Percentiles rank a stretch among this genome's conserved stretches.
phyloP scores from a whole-genome alignment of 2,113 vertebrate species.

The Eubucco bourcierii region DNA sequence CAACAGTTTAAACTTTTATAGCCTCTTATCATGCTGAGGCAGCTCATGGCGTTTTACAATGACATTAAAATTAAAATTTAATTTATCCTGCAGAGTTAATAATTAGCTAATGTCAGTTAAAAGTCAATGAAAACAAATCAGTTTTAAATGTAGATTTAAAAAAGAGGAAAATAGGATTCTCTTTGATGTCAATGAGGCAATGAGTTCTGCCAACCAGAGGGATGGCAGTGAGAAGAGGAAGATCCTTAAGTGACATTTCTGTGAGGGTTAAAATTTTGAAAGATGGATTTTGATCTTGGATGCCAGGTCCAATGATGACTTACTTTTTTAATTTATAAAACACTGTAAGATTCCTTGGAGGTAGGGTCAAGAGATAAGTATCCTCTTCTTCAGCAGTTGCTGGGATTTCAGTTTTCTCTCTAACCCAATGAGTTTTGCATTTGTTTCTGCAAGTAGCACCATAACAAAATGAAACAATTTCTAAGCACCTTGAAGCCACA shows the following conservation, averaged over 20 bases:
- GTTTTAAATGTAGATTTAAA: conserved; percentile 35
- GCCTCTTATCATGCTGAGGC: conserved; percentile 58
- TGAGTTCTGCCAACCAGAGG: background rate
- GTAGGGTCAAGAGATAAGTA: background rate
- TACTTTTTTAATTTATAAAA: background rate
- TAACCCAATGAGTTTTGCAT: background rate
- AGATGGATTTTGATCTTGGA: background rate
- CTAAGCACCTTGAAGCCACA: background rate
- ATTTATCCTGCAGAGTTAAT: conserved; percentile 69
- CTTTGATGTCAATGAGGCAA: background rate
- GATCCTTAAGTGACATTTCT: background rate
- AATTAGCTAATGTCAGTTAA: conserved; percentile 74
- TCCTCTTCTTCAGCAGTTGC: background rate
- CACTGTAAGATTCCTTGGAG: background rate
- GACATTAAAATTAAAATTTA: conserved; percentile 77
- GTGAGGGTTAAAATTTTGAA: background rate
- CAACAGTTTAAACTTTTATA: conserved; percentile 70
- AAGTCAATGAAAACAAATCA: conserved; percentile 68
- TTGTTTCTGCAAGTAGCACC: background rate
- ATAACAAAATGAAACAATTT: background rate
- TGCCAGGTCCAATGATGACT: background rate
- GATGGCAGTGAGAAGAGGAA: background rate
- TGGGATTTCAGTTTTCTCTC: background rate
- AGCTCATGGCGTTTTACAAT: conserved; percentile 63
- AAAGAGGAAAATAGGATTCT: conserved; percentile 1